Conservation (phyloP, 2,888 invertebrate genomes). For the Tridacna crocea region DNA sequence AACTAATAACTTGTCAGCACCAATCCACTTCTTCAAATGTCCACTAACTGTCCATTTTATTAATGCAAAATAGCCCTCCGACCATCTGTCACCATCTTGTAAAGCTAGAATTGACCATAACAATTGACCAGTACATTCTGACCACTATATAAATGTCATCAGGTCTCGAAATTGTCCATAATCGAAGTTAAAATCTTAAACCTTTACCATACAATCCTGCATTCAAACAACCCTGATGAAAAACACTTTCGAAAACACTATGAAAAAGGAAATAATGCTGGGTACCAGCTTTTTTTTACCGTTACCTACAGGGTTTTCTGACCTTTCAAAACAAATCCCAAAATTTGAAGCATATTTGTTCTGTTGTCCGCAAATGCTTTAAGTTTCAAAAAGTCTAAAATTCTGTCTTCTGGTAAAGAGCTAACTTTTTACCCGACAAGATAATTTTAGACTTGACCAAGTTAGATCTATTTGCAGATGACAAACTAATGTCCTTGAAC, state of each 20-base stretch:
- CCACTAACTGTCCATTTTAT: neutral
- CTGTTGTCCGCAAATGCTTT: neutral
- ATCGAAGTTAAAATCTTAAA: neutral
- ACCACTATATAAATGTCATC: constrained; percentile 1
- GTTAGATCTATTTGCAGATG: too few species aligned
- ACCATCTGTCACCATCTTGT: neutral
- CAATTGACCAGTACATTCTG: neutral
- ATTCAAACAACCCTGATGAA: too few species aligned
- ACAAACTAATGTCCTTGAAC: too few species aligned
- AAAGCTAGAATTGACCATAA: neutral
- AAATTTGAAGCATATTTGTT: too few species aligned
- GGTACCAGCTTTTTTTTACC: too few species aligned
- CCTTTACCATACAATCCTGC: neutral
- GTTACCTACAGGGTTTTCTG: too few species aligned
- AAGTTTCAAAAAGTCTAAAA: neutral
- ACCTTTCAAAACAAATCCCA: too few species aligned
- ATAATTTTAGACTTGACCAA: too few species aligned
- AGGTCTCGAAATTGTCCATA: neutral
- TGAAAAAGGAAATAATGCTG: too few species aligned
- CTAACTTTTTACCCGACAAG: too few species aligned
- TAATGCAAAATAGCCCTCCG: neutral
- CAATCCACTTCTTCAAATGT: constrained; percentile 3
- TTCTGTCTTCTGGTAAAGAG: neutral
- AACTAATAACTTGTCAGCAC: too few species aligned
- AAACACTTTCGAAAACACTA: too few species aligned